These are phyloP conservation scores for Lithosia quadra DNA, from an alignment of 2,888 invertebrate genomes.

Conservation along the genomic window DNA sequence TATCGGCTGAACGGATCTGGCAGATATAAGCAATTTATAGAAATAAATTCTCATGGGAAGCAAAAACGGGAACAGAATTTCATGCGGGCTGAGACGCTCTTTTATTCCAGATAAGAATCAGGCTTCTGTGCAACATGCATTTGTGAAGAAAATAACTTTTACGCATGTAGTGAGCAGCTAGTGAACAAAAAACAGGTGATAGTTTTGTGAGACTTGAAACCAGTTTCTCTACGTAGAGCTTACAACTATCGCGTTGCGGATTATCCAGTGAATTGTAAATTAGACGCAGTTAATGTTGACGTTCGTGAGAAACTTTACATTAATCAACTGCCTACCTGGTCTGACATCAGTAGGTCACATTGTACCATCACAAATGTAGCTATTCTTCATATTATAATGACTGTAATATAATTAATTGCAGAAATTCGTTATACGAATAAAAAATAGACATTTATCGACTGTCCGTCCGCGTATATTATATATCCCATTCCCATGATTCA, in stretches of 20 bases:
- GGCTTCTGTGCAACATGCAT: no score
- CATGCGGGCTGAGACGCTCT: no score
- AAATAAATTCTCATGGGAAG: no score
- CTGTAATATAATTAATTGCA: background rate
- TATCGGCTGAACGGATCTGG: no score
- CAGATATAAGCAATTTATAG: no score
- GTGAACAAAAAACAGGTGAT: background rate
- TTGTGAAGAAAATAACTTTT: background rate
- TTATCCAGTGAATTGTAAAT: conserved; percentile 1
- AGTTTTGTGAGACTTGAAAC: background rate
- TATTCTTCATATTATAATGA: background rate
- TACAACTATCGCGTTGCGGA: background rate
- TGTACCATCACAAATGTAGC: background rate
- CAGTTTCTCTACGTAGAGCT: background rate
- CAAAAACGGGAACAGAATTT: no score
- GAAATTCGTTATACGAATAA: background rate
- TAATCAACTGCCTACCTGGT: background rate
- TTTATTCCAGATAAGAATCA: no score
- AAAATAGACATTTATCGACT: no score
- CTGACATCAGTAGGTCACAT: background rate
- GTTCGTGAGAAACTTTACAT: background rate
- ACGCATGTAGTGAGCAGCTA: no score
- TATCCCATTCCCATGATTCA: no score
- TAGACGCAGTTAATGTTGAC: background rate
- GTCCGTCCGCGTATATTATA: no score